phyloP scores from a whole-genome alignment of 2,888 invertebrate species.

The Eumerus sabulonum region DNA sequence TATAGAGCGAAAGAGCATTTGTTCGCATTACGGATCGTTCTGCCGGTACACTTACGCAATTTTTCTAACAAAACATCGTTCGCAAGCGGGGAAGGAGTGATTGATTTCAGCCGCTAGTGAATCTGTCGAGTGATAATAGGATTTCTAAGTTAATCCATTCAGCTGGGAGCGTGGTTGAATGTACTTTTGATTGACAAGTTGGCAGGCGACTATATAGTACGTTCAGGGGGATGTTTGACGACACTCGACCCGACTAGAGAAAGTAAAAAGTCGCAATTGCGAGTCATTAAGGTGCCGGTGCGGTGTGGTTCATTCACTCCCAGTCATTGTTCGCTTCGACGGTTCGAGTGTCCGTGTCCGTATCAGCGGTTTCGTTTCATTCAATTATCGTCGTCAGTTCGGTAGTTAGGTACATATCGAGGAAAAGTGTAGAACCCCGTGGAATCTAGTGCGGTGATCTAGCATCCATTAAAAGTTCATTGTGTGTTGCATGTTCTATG shows the following conservation, averaged over 20 bases:
- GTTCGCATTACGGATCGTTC: conserved; percentile 36
- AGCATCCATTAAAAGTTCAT: conserved; percentile 16
- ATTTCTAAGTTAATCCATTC: conserved; percentile 14
- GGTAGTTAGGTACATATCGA: neutral
- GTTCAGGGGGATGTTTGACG: no score
- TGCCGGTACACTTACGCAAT: conserved; percentile 53
- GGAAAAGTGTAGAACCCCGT: neutral
- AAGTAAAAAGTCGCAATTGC: conserved; percentile 29
- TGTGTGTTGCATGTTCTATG: conserved; percentile 8
- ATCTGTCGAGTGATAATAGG: neutral
- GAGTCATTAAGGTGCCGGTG: neutral
- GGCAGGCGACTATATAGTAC: conserved; percentile 1
- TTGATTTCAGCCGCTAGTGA: conserved; percentile 14
- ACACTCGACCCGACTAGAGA: conserved; percentile 33
- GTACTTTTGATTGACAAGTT: conserved; percentile 46
- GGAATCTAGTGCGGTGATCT: conserved; percentile 12
- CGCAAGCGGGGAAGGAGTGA: neutral
- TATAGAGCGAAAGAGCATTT: conserved; percentile 43
- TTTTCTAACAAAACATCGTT: conserved; percentile 29
- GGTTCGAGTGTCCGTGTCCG: neutral
- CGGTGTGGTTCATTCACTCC: conserved; percentile 22
- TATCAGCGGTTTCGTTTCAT: neutral
- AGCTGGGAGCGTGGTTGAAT: conserved; percentile 28
- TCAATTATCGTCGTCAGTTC: neutral
- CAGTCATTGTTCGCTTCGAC: neutral